Percentiles rank a stretch among this genome's conserved stretches.
These are phyloP conservation scores for Dascillus cervinus DNA, from an alignment of 2,888 invertebrate species.

Conservation along the genomic window DNA sequence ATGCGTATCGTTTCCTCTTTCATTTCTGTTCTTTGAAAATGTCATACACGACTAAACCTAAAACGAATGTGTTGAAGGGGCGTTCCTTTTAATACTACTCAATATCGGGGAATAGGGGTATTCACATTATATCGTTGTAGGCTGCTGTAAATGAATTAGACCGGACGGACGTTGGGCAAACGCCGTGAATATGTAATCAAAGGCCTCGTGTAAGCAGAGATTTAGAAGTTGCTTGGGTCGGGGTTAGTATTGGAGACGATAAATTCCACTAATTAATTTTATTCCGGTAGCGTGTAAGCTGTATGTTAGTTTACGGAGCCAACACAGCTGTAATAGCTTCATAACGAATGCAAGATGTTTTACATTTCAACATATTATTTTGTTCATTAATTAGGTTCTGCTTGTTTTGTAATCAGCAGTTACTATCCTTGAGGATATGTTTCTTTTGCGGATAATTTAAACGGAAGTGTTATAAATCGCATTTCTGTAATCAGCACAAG, in stretches of 20 bases:
- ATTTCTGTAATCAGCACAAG: too few relatives aligned
- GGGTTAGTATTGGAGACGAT: slow-evolving; percentile 31
- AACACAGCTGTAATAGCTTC: slow-evolving; percentile 11
- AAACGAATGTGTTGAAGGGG: too few relatives aligned
- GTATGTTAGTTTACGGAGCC: slow-evolving; percentile 22
- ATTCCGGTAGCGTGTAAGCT: slow-evolving; percentile 31
- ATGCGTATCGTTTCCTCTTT: too few relatives aligned
- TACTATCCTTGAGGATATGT: too few relatives aligned
- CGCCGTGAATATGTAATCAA: slow-evolving; percentile 34
- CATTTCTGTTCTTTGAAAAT: too few relatives aligned
- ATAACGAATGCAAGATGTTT: slow-evolving; percentile 12
- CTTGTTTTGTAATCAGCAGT: slow-evolving; percentile 2
- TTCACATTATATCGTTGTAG: slow-evolving; percentile 11
- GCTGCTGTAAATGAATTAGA: slow-evolving; percentile 28
- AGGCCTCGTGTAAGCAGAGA: slow-evolving; percentile 29
- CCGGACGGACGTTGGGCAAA: slow-evolving; percentile 23
- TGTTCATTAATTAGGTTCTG: too few relatives aligned
- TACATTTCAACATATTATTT: too few relatives aligned
- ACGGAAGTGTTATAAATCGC: too few relatives aligned
- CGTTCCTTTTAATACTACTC: too few relatives aligned
- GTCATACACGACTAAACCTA: too few relatives aligned
- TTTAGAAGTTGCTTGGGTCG: slow-evolving; percentile 30
- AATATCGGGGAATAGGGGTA: too few relatives aligned
- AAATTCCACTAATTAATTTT: slow-evolving; percentile 40
- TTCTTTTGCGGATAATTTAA: too few relatives aligned